A percentile compares a stretch with the other conserved stretches of the same genome.
These are phyloP conservation scores for Girardinus metallicus DNA, from an alignment of 2,797 vertebrate genomes.

Conservation along the genomic window DNA sequence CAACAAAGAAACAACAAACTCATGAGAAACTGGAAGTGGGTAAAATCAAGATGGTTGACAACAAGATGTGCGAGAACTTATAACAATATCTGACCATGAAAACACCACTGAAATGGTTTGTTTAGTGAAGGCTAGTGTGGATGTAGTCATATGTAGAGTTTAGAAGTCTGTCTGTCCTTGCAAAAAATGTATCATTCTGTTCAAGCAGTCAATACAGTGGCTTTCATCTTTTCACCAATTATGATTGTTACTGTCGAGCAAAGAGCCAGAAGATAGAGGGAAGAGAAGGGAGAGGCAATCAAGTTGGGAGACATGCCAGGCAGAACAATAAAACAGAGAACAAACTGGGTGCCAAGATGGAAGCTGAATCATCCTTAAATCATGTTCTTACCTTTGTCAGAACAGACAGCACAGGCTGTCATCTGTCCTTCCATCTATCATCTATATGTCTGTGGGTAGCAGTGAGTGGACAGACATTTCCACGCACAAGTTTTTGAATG, in stretches of 20 bases:
- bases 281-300: conserved; percentile 30
- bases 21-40: neutral
- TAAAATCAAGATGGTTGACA: neutral
- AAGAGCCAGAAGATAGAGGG: conserved; percentile 22
- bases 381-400: neutral
- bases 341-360: conserved; percentile 22
- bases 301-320: neutral
- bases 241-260: conserved; percentile 19
- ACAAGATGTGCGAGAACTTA: neutral
- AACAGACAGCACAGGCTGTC: neutral
- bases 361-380: conserved; percentile 12
- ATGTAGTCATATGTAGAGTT: neutral
- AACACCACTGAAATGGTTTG: neutral
- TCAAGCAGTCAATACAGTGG: conserved; percentile 37
- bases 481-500: neutral
- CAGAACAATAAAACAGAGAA: neutral
- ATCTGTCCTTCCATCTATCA: neutral
- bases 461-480: neutral
- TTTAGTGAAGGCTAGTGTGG: neutral
- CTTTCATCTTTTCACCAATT: conserved; percentile 15
- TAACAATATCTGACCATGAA: neutral
- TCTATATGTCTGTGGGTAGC: neutral
- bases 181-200: conserved; percentile 35
- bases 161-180: conserved; percentile 30
- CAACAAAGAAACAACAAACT: conserved; percentile 9